Conservation (phyloP, 1,140 invertebrate species). For the Asbolus verrucosus region DNA sequence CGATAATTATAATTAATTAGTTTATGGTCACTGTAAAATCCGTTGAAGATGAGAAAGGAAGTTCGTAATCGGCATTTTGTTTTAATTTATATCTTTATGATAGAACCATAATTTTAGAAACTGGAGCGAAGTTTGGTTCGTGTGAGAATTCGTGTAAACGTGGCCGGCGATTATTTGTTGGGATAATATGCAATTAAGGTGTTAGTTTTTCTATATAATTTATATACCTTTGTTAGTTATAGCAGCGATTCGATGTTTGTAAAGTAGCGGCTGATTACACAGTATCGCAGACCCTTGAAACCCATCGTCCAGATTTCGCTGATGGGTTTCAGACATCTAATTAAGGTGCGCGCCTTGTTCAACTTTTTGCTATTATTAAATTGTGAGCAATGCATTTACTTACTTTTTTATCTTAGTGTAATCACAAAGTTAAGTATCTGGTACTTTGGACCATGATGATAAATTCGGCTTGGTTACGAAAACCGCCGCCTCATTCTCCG, state of each 20-base stretch:
- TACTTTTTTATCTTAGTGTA: slow-evolving; percentile 8
- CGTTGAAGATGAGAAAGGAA: too few relatives aligned
- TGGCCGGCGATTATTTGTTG: slow-evolving; percentile 10
- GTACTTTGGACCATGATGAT: too few relatives aligned
- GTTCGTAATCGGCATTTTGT: too few relatives aligned
- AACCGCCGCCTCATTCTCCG: too few relatives aligned
- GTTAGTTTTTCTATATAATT: slow-evolving; percentile 47
- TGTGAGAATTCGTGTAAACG: slow-evolving; percentile 15
- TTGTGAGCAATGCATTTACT: neutral
- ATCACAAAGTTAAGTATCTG: neutral
- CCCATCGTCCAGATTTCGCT: neutral
- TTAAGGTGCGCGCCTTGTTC: slow-evolving; percentile 25
- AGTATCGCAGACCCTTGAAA: slow-evolving; percentile 28
- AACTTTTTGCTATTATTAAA: slow-evolving; percentile 22
- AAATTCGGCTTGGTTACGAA: too few relatives aligned
- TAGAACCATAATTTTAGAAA: too few relatives aligned
- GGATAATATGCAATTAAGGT: slow-evolving; percentile 45
- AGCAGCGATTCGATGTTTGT: slow-evolving; percentile 40
- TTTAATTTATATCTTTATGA: too few relatives aligned
- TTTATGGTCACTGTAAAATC: too few relatives aligned
- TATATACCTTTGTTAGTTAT: slow-evolving; percentile 42
- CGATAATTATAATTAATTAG: too few relatives aligned
- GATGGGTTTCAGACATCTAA: slow-evolving; percentile 26
- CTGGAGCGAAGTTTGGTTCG: neutral
- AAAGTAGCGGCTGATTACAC: slow-evolving; percentile 43